Base-by-base conservation (phyloP, 2,113 vertebrate genomes). In the Maccullochella peelii region DNA sequence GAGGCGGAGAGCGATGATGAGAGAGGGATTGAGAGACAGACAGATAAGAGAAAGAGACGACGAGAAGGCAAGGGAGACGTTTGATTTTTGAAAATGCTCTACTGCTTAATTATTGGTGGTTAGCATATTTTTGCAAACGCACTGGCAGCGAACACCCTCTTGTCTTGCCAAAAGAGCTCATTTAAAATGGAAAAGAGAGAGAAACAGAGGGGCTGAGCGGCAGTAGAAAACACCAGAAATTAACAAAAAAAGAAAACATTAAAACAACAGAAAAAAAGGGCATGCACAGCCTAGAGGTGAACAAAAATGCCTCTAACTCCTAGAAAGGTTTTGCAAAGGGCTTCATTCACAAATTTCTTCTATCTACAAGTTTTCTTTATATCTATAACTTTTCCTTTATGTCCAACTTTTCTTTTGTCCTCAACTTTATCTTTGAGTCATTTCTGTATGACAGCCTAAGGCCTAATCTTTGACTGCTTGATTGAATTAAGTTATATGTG, bases 71-170 rank as follows among this genome's bases (percentile, higher is more conserved):
- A 38, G 23, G 6, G 33, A 30, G 12, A 21, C 16, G 4, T 52
- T 27, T 52, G 44, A 40, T 50, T 79, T 50, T 72, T 33, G 16
- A 73, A 66, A 66, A 61, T 10, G 15, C 47, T 74, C 21, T 27
- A 38, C 27, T 75, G 70, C 58, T 71, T n/a, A 71, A 42, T 88
- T 38, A 61, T 62, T 80, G 8, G 8, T 8, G 21, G 10, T 71
- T 69, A 16, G 44, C 61, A 62, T 83, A 52, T 79, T 84, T 71
- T 25, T 83, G 27, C 49, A 73, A 67, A 77, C 27, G 44, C 40
- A 18, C 2, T 73, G 66, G 49, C 73, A 63, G 62, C 25, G 18
- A 23, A 55, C 2, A 0, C 8, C 7, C 33, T 50, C 67, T 40
- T 4, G 38, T 68, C 27, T 57, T 21, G 47, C 50, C 66, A 81